Base-by-base conservation (phyloP, 2,888 invertebrate genomes). In the Pollenia griseotomentosa region DNA sequence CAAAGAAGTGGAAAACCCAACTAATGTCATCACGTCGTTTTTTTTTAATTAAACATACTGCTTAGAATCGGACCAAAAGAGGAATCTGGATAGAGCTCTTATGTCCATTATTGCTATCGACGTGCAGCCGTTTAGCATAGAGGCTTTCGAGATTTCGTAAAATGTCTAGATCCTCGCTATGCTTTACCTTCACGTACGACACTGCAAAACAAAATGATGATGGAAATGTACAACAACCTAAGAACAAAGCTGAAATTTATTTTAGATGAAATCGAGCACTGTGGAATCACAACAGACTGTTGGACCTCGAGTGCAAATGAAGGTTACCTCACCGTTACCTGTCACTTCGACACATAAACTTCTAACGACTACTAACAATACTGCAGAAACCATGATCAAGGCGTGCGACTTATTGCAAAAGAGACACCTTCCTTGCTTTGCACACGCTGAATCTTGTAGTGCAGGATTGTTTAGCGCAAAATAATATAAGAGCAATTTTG, bases 81-180 rank as follows among this genome's bases (percentile, higher is more conserved):
- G 53, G 11, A 61, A n/a, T 53, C n/a, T 88, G 53, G 74, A 88
- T 77, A 63, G 65, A 46, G 83, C 87, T 57, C 57, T 90, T 57
- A 71, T 91, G 68, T 70, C 75, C 44, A 89, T 91, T 88, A 91
- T 91, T 68, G 89, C 88, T 8, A 83, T 84, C 66, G 90, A 91
- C 84, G 90, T 90, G 86, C 91, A 91, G 82, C 90, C 91, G 53
- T 90, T 91, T 79, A 19, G 19, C 1, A 19, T 19, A 19, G 19
- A 19, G 19, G 19, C 19, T 19, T 19, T 19, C 19, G 2, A 75
- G 19, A 19, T 19, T 19, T 19, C 19, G 19, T 19, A 19, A 57
- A 19, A 19, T 19, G 19, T 19, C 19, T 84, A 57, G 90, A 90
- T 87, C 90, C 90, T n/a, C 85, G 86, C 12, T 91, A 91, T 88